Base-by-base conservation (phyloP, 2,888 invertebrate species). In the Drosophila falleni region DNA sequence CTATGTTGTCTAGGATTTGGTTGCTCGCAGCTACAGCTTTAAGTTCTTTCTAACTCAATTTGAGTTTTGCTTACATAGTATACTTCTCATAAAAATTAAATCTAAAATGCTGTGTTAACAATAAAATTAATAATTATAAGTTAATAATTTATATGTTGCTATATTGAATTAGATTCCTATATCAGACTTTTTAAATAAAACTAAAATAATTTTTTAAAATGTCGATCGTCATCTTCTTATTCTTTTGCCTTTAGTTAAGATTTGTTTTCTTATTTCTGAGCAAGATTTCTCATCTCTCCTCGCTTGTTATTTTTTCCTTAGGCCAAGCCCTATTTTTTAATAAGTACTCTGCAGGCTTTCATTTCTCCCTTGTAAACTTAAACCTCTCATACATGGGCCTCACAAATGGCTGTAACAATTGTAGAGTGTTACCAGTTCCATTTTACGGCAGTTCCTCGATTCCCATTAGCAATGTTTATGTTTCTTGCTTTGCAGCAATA, bases 381-480 rank as follows among this genome's bases (percentile, higher is more conserved):
- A 44, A 13, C 13, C 44, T 23, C 23, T 3, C 44, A 23, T 16
- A 15, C 19, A 13, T 13, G 8, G 19, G 9, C 41, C 2, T 60
- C 15, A 10, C 10, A 49, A 49, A 53, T 37, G 31, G 8, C 19
- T 16, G 11, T 47, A 35, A 16, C 46, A 55, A 60, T 56, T 72
- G 50, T 26, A 67, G 55, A 67, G 39, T 51, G 29, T 19, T 9
- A n/a, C 6, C 31, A 37, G n/a, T 16, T 16, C 59, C 59, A 41
- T 33, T 70, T 46, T 58, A 41, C 51, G 60, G 55, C 50, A 41
- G 29, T 62, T 35, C 33, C 56, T 56, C 44, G 31, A 37, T 55
- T 61, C 16, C 67, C 66, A 78, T 77, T 74, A 72, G 78, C 44
- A 37, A 50, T 72, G 73, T 67, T 74, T 73, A 78, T 61, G 54